phyloP scores from a whole-genome alignment of 2,797 vertebrate genomes.

The Alouatta caraya region DNA sequence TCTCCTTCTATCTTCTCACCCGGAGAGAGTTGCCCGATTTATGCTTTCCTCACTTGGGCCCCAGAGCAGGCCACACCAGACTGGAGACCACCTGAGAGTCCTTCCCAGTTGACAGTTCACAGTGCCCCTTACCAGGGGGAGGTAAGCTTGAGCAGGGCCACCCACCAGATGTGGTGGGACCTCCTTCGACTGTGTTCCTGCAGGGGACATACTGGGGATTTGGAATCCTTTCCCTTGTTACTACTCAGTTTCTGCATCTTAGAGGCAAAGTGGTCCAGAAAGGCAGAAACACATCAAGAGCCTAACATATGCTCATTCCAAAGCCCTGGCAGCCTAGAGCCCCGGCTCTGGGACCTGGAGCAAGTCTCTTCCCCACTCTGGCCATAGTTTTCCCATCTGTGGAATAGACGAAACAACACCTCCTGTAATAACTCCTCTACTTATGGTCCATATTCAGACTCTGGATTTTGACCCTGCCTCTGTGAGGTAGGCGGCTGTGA shows the following conservation, averaged over 20 bases:
- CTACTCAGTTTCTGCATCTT: not conserved
- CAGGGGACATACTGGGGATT: not conserved
- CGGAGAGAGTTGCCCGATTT: not conserved
- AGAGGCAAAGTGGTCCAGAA: not conserved
- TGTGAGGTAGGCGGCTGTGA: not conserved
- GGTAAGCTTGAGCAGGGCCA: not conserved
- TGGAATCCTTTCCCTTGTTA: constrained; percentile 12
- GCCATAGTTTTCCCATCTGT: not conserved
- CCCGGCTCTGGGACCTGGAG: not conserved
- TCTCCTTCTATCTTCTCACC: not conserved
- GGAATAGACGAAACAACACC: not conserved
- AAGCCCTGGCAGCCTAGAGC: not conserved
- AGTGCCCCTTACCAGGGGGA: not conserved
- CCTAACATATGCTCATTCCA: not conserved
- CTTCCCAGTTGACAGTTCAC: not conserved
- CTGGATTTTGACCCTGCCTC: not conserved
- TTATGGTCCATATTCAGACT: not conserved
- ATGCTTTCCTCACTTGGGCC: not conserved
- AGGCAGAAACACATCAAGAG: not conserved
- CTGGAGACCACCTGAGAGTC: not conserved
- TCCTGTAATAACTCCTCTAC: not conserved
- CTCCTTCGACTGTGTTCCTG: not conserved
- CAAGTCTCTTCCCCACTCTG: not conserved
- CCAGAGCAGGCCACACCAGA: not conserved
- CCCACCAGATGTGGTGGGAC: not conserved